These are phyloP conservation scores for Imbricaverruca yamaguchii DNA, from an alignment of 2,888 invertebrate genomes.

Conservation along the genomic window DNA sequence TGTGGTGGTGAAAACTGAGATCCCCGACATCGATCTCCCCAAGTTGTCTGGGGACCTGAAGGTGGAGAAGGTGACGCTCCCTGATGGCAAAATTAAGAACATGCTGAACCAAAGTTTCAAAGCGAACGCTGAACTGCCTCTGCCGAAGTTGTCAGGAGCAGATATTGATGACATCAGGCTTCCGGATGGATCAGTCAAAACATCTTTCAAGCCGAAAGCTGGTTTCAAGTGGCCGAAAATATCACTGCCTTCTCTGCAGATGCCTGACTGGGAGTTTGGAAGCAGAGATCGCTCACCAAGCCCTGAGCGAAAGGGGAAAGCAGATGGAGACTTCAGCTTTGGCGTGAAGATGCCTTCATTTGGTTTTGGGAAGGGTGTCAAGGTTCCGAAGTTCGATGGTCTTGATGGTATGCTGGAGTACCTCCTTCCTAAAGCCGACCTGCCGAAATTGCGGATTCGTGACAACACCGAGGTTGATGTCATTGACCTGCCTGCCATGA, in stretches of 20 bases:
- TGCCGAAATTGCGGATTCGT: background rate
- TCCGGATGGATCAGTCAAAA: background rate
- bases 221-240: constrained; percentile 2
- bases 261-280: background rate
- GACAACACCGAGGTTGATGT: background rate
- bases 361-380: background rate
- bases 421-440: background rate
- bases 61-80: background rate
- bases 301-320: background rate
- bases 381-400: background rate
- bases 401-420: background rate
- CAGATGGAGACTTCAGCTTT: background rate
- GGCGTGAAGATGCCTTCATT: constrained; percentile 2
- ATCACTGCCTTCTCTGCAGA: background rate
- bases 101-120: background rate
- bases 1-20: background rate
- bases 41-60: background rate
- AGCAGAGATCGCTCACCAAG: background rate
- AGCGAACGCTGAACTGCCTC: background rate
- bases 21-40: background rate
- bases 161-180: background rate
- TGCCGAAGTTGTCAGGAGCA: background rate
- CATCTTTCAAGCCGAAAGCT: background rate
- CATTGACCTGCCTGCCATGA: background rate
- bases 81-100: background rate